Base-by-base conservation (phyloP, 1,140 invertebrate species). In the Zaprionus tsacasi region DNA sequence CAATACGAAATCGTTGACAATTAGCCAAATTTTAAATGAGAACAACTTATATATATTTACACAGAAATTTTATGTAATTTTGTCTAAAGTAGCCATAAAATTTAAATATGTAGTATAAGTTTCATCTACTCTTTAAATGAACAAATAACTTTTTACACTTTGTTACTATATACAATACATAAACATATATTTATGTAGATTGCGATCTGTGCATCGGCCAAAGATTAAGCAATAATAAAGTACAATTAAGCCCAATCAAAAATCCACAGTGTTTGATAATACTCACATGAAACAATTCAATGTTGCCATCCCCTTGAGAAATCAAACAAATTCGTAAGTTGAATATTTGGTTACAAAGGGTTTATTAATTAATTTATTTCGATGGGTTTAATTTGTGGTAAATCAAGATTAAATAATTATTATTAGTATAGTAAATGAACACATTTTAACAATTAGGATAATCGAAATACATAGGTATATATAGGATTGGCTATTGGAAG, bases 191-290 rank as follows among this genome's bases (percentile, higher is more conserved):
- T 87, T 75, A 79, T 48, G 73, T 77, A 81, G 68, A 77, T 81
- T 75, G 74, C 83, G 83, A 87, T 87, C 83, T 87, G 80, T 75
- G 83, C 70, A 83, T 89, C 78, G 83, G 83, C 83, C 83, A 88
- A 88, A 88, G 83, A 88, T 89, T 88, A 81, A 88, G 78, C 81
- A 88, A 89, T 89, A 88, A 88, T 89, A 82, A 76, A 78, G 27
- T 89, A 83, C 17, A 73, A 52, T 52, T 89, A 89, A 88, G 85
- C 45, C 50, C 56, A 65, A 61, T 52, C 45, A 25, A 25, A 50
- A 50, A 21, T 1, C 0, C 2, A 15, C 2, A 8, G 40, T 50
- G 4, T 50, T 12, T 50, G 1, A 11, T 25, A 25, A 12, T 50
- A n/a, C 12, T 13, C 7, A 7, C 7, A 10, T 8, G 6, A 35